These are phyloP conservation scores for Lypha dubia DNA, from an alignment of 2,888 invertebrate genomes.

Conservation along the genomic window DNA sequence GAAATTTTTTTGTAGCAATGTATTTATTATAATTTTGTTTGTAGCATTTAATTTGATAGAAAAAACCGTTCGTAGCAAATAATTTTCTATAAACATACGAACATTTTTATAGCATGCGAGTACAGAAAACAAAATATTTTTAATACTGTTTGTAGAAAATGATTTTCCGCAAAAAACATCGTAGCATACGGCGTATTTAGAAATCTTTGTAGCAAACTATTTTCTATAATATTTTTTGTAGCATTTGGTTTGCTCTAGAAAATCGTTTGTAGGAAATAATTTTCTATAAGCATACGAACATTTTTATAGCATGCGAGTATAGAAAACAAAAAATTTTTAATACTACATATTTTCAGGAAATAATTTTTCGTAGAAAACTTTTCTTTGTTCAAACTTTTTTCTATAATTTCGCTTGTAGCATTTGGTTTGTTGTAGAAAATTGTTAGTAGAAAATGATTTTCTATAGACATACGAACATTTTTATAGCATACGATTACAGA, in stretches of 20 bases:
- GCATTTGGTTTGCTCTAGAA: not conserved
- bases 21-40: too few relatives aligned
- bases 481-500: too few relatives aligned
- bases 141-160: too few relatives aligned
- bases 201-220: not conserved
- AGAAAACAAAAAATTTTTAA: not conserved
- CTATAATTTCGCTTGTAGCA: too few relatives aligned
- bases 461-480: too few relatives aligned
- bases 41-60: too few relatives aligned
- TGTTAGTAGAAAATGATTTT: not conserved
- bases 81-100: not conserved
- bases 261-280: not conserved
- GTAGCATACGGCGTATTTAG: not conserved
- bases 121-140: not conserved
- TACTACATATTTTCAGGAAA: not conserved
- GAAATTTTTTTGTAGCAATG: not conserved
- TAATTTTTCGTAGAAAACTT: not conserved
- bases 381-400: too few relatives aligned
- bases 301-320: too few relatives aligned
- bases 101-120: too few relatives aligned
- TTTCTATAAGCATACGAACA: not conserved
- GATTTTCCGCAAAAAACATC: too few relatives aligned
- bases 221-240: not conserved
- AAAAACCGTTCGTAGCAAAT: not conserved
- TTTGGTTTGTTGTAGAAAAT: not conserved